Percentiles rank a stretch among this genome's conserved stretches.
These are phyloP conservation scores for Cuculus canorus DNA, from an alignment of 2,797 vertebrate species.

Conservation along the genomic window DNA sequence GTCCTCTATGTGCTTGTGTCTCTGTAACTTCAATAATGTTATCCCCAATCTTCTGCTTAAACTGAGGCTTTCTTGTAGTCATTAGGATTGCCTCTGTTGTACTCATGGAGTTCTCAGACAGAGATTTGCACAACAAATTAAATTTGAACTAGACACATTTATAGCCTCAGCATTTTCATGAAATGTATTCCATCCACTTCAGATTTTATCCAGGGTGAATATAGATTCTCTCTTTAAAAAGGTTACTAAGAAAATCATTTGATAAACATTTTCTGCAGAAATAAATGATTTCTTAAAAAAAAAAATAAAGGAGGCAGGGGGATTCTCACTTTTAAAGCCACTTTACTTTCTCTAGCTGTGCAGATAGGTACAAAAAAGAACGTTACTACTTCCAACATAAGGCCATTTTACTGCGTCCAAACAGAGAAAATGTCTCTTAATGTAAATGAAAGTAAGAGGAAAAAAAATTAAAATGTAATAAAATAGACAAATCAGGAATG, in stretches of 20 bases:
- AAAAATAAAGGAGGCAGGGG: fast-evolving
- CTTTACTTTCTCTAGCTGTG: background rate
- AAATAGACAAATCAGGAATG: background rate
- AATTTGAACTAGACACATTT: background rate
- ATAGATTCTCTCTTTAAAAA: background rate
- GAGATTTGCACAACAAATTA: background rate
- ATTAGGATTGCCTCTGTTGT: background rate
- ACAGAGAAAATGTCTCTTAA: background rate
- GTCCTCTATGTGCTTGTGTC: background rate
- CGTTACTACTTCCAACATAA: background rate
- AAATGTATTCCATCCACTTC: background rate
- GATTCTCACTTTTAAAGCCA: background rate
- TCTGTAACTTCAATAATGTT: background rate
- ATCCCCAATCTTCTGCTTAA: background rate
- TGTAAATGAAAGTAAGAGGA: background rate
- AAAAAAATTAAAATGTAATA: background rate
- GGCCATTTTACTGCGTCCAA: background rate
- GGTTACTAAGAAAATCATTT: background rate
- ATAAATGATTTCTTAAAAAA: background rate
- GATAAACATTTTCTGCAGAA: background rate
- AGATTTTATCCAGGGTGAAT: background rate
- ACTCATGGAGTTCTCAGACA: background rate
- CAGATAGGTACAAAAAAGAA: background rate
- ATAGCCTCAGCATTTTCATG: background rate
- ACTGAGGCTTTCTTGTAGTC: background rate